These are phyloP conservation scores for Meandrina meandrites DNA, from an alignment of 92 coral and sea anemone species.

Conservation along the genomic window DNA sequence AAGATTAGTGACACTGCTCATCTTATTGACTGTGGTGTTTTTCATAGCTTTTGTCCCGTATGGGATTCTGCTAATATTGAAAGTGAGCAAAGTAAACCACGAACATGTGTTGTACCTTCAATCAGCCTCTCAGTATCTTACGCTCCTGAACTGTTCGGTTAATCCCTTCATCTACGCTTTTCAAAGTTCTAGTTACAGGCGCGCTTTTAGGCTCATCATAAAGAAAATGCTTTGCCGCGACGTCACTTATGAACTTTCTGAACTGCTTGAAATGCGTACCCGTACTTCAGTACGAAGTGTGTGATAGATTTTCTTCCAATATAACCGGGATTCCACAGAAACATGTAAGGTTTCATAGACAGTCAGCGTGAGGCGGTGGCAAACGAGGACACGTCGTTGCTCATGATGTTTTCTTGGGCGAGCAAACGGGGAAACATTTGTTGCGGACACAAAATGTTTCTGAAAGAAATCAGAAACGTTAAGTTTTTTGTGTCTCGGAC, in stretches of 20 bases:
- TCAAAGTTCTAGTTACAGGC: slow-evolving; percentile 72
- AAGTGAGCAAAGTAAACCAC: background rate
- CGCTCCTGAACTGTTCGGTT: slow-evolving; percentile 61
- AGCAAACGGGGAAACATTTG: too few relatives aligned
- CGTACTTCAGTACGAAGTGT: background rate
- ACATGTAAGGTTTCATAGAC: too few relatives aligned
- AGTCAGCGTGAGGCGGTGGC: too few relatives aligned
- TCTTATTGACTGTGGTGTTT: slow-evolving; percentile 42
- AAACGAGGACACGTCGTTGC: too few relatives aligned
- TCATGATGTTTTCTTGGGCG: too few relatives aligned
- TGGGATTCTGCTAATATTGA: slow-evolving; percentile 40
- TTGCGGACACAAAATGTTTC: too few relatives aligned
- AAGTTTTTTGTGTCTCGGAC: too few relatives aligned
- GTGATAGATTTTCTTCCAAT: background rate
- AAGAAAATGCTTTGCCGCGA: slow-evolving; percentile 30
- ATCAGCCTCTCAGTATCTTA: slow-evolving; percentile 31
- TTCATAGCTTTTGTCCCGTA: slow-evolving; percentile 59
- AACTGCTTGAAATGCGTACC: slow-evolving; percentile 1
- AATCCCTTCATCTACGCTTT: slow-evolving; percentile 77
- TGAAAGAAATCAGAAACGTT: too few relatives aligned
- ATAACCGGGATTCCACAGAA: background rate
- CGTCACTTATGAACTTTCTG: slow-evolving; percentile 6
- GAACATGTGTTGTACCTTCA: background rate
- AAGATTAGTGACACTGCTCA: slow-evolving; percentile 47
- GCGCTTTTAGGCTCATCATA: slow-evolving; percentile 41